These are phyloP conservation scores for Ectemnius lituratus DNA, from an alignment of 2,888 invertebrate species.

Conservation along the genomic window DNA sequence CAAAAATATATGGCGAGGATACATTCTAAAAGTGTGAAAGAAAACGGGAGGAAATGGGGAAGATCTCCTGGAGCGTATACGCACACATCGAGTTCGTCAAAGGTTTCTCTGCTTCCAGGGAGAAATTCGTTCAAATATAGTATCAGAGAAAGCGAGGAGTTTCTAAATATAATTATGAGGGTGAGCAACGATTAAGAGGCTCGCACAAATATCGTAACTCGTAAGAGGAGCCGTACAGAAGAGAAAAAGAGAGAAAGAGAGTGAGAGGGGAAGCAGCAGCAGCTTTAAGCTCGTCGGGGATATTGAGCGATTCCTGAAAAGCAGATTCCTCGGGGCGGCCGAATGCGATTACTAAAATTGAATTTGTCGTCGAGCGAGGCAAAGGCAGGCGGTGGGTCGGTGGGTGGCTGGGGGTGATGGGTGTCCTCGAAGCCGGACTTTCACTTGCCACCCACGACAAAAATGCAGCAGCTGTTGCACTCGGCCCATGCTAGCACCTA, in stretches of 20 bases:
- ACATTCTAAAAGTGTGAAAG: no score
- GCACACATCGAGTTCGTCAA: no score
- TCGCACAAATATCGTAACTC: no score
- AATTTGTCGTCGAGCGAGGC: constrained; percentile 34
- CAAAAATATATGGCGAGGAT: no score
- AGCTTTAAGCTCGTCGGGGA: background rate
- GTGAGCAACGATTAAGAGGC: no score
- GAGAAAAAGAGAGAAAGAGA: background rate
- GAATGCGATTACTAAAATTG: constrained; percentile 21
- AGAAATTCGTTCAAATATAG: no score
- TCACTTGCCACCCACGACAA: constrained; percentile 58
- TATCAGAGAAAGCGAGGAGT: no score
- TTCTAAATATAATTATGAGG: no score
- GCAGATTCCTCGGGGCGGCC: background rate
- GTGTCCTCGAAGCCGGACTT: constrained; percentile 51
- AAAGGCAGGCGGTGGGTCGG: background rate
- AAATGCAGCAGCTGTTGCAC: constrained; percentile 51
- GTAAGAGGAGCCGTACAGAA: no score
- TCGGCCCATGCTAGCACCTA: constrained; percentile 33
- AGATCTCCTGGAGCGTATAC: no score
- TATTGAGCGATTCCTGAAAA: constrained; percentile 27
- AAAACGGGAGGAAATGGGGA: no score
- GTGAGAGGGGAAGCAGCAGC: background rate
- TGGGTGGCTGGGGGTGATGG: constrained; percentile 9
- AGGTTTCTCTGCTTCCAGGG: no score